A percentile compares a stretch with the other conserved stretches of the same genome.
Conservation (phyloP, 1,140 invertebrate genomes). For the Chionoecetes opilio region DNA sequence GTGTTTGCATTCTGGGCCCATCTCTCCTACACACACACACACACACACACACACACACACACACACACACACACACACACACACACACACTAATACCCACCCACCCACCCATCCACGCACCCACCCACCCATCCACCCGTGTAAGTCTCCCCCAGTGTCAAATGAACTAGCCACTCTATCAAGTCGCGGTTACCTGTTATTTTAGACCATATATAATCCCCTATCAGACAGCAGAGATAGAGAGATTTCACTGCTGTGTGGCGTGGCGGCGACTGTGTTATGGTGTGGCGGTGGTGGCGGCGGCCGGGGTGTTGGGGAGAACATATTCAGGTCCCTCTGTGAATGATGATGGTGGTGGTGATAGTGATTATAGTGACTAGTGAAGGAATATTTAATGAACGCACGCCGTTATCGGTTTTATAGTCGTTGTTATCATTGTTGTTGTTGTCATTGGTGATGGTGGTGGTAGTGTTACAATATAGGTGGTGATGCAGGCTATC, state of each 20-base stretch:
- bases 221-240: constrained; percentile 8
- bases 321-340: not conserved
- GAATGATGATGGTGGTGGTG: constrained; percentile 5
- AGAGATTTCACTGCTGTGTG: not conserved
- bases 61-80: constrained; percentile 16
- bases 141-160: not conserved
- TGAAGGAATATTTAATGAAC: no score
- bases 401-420: no score
- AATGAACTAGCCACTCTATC: not conserved
- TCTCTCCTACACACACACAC: not conserved
- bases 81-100: not conserved
- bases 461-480: no score
- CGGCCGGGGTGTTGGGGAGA: not conserved
- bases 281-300: not conserved
- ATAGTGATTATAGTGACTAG: not conserved
- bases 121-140: not conserved
- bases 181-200: not conserved
- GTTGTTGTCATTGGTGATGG: no score
- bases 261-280: not conserved
- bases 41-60: constrained; percentile 17
- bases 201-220: constrained; percentile 9
- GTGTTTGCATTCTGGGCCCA: not conserved
- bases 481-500: no score
- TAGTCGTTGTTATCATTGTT: no score
- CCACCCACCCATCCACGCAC: not conserved